A percentile compares a stretch with the other conserved stretches of the same genome.
These are phyloP conservation scores for Laothoe populi DNA, from an alignment of 2,888 invertebrate genomes.

Conservation along the genomic window DNA sequence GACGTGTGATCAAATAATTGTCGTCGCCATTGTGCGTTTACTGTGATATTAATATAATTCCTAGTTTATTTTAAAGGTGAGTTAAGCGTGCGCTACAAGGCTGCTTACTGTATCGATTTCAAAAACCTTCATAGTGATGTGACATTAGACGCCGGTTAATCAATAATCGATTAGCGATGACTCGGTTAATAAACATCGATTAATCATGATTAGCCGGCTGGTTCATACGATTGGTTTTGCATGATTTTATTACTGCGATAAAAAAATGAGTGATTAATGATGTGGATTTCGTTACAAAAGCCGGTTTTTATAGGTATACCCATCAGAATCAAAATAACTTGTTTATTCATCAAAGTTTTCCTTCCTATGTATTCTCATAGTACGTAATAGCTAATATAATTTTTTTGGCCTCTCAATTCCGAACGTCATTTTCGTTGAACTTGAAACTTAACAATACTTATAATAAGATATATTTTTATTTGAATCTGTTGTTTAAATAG, in stretches of 20 bases:
- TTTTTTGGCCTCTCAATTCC: no score
- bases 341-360: no score
- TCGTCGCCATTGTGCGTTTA: conserved; percentile 29
- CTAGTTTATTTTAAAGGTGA: conserved; percentile 39
- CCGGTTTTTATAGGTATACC: no score
- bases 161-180: conserved; percentile 11
- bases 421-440: no score
- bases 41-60: conserved; percentile 49
- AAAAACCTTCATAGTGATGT: conserved; percentile 1
- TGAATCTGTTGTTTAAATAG: no score
- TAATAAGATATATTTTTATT: no score
- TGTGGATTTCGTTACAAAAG: no score
- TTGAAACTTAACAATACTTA: no score
- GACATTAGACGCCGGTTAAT: neutral
- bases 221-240: neutral
- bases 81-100: conserved; percentile 27
- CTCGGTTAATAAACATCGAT: conserved; percentile 2
- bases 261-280: no score
- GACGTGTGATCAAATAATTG: conserved; percentile 33
- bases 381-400: no score
- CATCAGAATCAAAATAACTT: no score
- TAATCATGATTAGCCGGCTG: neutral
- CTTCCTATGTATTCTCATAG: no score
- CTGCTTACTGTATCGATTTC: conserved; percentile 8
- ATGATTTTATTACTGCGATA: neutral